Evolutionary conservation across 1,140 invertebrate species (phyloP), one percentile per base, ranked within the genome.

Genomic region (Hylaeus volcanicus): DNA sequence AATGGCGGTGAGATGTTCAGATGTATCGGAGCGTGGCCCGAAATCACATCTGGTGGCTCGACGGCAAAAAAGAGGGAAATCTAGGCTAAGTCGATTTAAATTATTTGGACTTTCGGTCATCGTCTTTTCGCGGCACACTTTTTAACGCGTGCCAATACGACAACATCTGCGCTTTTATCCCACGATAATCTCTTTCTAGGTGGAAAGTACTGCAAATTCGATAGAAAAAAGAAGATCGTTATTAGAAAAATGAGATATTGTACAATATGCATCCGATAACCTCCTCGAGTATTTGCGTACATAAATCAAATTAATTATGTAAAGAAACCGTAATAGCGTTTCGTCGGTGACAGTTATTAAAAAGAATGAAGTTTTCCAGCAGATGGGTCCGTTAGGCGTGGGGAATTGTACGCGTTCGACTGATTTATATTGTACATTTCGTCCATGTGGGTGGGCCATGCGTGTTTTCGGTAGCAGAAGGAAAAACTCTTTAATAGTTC

Each of bases 281-380:
- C 12, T 9, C 39, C 26, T 2, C 15, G 5, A 11, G 9, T 14
- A 12, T 15, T 15, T 51, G 14, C 55, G 26, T 66, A 41, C 80
- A 81, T 86, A 86, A 86, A 86, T 86, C 85, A 86, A 77, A 64
- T 80, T 86, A 86, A 86, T 82, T 86, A 86, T 76, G 81, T 60
- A 74, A 80, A 61, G 74, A 45, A 76, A 72, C 56, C 61, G 74
- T 80, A 82, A 86, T 78, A 77, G 76, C 60, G 14, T 79, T 70
- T 48, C 37, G 48, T 60, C 65, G 58, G 85, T 80, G 85, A 86
- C 85, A 86, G 72, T 86, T 86, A 86, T 86, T 86, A 83, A 82
- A 86, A 86, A 77, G 71, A 82, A 86, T 85, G 84, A 86, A 86
- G 63, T 65, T 82, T 69, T 80, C 68, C 41, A 83, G 71, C 84